A percentile compares a stretch with the other conserved stretches of the same genome.
These are phyloP conservation scores for Odobenus rosmarus DNA, from an alignment of 2,113 vertebrate genomes.

Conservation along the genomic window DNA sequence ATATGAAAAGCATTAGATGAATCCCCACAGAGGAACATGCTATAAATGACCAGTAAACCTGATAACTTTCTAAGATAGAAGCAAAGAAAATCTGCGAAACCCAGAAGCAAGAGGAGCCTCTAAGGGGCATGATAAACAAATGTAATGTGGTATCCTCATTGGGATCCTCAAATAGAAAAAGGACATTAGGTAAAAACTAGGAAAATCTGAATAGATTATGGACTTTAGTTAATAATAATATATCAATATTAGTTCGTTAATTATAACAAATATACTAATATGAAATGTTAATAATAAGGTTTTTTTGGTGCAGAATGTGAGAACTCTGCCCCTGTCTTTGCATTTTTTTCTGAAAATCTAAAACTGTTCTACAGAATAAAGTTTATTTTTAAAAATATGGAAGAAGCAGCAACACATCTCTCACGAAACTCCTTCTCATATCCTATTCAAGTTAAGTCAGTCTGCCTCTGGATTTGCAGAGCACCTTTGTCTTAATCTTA, in stretches of 20 bases:
- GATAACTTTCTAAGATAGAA: neutral
- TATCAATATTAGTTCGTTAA: neutral
- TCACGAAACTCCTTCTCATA: neutral
- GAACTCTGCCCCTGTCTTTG: neutral
- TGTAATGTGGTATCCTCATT: neutral
- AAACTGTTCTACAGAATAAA: neutral
- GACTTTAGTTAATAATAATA: neutral
- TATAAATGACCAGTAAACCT: neutral
- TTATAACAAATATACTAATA: neutral
- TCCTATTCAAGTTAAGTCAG: neutral
- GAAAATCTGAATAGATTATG: neutral
- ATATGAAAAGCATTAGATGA: neutral
- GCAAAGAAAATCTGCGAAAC: neutral
- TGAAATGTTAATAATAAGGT: neutral
- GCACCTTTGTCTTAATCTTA: neutral
- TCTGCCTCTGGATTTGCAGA: neutral
- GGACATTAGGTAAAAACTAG: neutral
- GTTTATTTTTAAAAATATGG: neutral
- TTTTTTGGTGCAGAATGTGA: neutral
- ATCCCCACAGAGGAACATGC: neutral
- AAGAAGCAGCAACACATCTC: neutral
- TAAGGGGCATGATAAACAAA: neutral
- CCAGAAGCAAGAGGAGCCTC: neutral
- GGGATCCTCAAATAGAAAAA: neutral
- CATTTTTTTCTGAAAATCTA: neutral